These are phyloP conservation scores for Chymomyza caudatula DNA, from an alignment of 2,888 invertebrate genomes.

Conservation along the genomic window DNA sequence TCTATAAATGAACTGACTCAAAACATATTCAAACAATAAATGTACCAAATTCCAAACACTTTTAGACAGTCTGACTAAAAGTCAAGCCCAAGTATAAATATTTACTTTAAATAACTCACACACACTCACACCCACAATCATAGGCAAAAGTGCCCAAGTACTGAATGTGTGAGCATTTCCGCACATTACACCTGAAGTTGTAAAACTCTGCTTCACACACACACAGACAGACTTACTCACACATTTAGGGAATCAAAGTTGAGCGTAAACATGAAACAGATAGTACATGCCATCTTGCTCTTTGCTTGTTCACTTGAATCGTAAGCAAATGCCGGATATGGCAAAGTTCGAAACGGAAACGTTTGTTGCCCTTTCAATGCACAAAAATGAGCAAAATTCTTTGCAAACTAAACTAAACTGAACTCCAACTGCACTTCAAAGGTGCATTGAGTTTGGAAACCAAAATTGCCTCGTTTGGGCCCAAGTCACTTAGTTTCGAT, in stretches of 20 bases:
- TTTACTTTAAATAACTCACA: conserved; percentile 42
- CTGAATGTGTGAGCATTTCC: conserved; percentile 59
- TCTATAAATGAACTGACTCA: neutral
- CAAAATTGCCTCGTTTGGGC: no score
- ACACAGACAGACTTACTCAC: neutral
- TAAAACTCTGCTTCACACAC: conserved; percentile 23
- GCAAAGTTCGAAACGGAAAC: conserved; percentile 61
- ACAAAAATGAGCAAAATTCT: conserved; percentile 31
- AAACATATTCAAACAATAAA: neutral
- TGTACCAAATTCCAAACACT: neutral
- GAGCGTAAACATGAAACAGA: neutral
- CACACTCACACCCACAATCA: neutral
- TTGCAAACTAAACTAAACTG: conserved; percentile 30
- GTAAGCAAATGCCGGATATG: conserved; percentile 48
- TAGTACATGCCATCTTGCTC: neutral
- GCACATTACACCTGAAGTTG: conserved; percentile 63
- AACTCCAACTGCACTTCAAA: conserved; percentile 2
- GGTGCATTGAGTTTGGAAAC: neutral
- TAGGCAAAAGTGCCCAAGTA: conserved; percentile 35
- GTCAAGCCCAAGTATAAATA: conserved; percentile 51
- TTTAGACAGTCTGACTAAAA: conserved; percentile 33
- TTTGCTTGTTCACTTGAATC: conserved; percentile 36
- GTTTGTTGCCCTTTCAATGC: conserved; percentile 59
- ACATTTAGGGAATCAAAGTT: neutral
- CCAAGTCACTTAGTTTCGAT: no score